Evolutionary conservation across 1,140 invertebrate species (phyloP).

Genomic region (Papilio dardanus): DNA sequence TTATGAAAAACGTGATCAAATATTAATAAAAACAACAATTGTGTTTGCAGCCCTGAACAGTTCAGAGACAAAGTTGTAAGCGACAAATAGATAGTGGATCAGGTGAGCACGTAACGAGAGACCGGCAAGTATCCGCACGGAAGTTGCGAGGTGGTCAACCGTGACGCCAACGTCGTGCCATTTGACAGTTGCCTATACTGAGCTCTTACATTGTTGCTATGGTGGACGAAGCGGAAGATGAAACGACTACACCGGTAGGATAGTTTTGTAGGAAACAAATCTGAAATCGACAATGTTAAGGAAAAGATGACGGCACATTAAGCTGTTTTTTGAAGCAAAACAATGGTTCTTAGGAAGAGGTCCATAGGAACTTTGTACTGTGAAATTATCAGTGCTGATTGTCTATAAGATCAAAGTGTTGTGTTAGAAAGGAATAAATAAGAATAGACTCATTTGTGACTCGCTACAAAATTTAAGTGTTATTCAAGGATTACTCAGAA

Average conservation of each 20-base stretch:
- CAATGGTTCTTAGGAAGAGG: no score
- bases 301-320: no score
- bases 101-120: constrained; percentile 25
- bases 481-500: not conserved
- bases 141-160: constrained; percentile 7
- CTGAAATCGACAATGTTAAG: not conserved
- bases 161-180: not conserved
- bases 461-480: not conserved
- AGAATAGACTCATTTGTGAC: not conserved
- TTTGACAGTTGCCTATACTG: not conserved
- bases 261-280: not conserved
- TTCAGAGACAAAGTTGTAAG: constrained; percentile 10
- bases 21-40: not conserved
- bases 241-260: not conserved
- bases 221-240: not conserved
- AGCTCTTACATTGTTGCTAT: not conserved
- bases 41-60: not conserved
- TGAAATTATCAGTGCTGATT: no score
- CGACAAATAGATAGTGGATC: constrained; percentile 20
- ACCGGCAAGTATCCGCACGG: constrained; percentile 20
- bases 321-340: no score
- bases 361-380: no score
- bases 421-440: not conserved
- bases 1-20: not conserved
- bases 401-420: no score